Percentiles rank a stretch among this genome's conserved stretches.
These are phyloP conservation scores for Parnassius orleans DNA, from an alignment of 2,888 invertebrate genomes.

Conservation along the genomic window DNA sequence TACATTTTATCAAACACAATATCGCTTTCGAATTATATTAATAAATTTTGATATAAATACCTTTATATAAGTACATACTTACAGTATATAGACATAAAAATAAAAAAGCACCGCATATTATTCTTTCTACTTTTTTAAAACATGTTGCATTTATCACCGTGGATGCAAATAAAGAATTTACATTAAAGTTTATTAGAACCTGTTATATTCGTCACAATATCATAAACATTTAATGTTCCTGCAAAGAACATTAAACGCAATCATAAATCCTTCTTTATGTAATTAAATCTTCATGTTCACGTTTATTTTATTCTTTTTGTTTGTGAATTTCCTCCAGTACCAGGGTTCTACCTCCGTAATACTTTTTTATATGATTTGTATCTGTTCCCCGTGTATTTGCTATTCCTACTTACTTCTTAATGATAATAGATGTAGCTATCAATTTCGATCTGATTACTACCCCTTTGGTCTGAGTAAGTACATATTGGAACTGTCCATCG, in stretches of 20 bases:
- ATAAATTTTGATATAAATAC: neutral
- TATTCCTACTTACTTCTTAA: too few species aligned
- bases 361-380: too few species aligned
- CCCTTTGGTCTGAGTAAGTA: too few species aligned
- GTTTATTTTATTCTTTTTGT: too few species aligned
- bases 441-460: too few species aligned
- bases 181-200: conserved; percentile 17
- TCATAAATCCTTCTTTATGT: conserved; percentile 1
- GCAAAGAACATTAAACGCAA: conserved; percentile 14
- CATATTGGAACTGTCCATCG: too few species aligned
- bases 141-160: conserved; percentile 29
- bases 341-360: too few species aligned
- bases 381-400: too few species aligned
- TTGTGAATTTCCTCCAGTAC: too few species aligned
- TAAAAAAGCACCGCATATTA: conserved; percentile 41
- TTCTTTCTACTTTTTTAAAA: conserved; percentile 35
- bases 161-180: neutral
- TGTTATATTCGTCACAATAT: conserved; percentile 24
- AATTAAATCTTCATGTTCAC: neutral
- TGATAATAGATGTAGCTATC: too few species aligned
- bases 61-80: conserved; percentile 33
- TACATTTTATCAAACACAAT: too few species aligned
- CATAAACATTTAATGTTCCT: conserved; percentile 14
- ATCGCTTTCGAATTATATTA: too few species aligned
- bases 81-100: conserved; percentile 37